Percentiles rank a stretch among this genome's conserved stretches.
Conservation (phyloP, 2,797 vertebrate species). For the Acanthurus tractus region DNA sequence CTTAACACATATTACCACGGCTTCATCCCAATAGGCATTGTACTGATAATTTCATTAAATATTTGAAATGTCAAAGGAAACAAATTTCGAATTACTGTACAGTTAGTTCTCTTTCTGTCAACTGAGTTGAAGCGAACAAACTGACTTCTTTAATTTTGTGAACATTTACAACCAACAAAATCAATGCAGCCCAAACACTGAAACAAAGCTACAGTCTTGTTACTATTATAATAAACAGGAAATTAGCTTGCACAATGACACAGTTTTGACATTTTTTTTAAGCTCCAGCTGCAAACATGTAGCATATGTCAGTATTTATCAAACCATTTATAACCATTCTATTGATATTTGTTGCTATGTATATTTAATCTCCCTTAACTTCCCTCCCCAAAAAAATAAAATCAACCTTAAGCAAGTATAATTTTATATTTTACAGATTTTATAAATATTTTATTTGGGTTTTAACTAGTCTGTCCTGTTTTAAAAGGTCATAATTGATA, state of each 20-base stretch:
- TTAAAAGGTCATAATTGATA: conserved; percentile 29
- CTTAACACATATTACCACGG: neutral
- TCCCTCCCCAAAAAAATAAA: too few relatives aligned
- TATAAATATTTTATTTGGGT: conserved; percentile 5
- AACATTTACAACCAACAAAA: neutral
- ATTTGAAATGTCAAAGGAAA: conserved; percentile 2
- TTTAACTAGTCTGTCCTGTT: conserved; percentile 11
- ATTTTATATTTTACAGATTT: neutral
- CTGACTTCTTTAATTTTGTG: neutral
- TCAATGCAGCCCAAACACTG: conserved; percentile 1
- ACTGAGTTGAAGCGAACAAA: conserved; percentile 5
- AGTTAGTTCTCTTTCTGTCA: neutral
- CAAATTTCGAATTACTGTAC: neutral
- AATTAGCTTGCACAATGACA: neutral
- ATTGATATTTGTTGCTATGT: neutral
- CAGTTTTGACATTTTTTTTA: neutral
- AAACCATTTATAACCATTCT: neutral
- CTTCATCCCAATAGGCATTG: neutral
- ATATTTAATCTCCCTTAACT: too few relatives aligned
- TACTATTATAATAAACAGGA: neutral
- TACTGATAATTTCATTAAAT: neutral
- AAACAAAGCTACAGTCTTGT: conserved; percentile 5
- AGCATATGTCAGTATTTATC: neutral
- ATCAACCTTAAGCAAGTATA: neutral
- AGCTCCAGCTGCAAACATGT: neutral